These are phyloP conservation scores for Thaleichthys pacificus DNA, from an alignment of 2,797 vertebrate genomes.

Conservation along the genomic window DNA sequence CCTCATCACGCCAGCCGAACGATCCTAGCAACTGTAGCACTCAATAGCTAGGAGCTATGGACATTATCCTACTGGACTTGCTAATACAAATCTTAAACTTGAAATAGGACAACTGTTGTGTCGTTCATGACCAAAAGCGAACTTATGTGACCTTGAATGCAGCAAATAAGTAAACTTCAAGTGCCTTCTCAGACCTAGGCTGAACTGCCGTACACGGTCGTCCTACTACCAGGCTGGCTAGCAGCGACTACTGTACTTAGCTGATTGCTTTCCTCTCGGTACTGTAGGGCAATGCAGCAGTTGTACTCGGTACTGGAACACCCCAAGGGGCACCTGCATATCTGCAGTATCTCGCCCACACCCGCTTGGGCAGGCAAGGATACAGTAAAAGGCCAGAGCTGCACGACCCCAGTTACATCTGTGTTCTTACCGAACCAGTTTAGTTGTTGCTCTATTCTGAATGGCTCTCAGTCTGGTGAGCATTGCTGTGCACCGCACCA, in stretches of 20 bases:
- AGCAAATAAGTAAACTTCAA: slow-evolving; percentile 9
- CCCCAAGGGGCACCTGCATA: not conserved
- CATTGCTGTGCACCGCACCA: too few relatives aligned
- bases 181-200: slow-evolving; percentile 23
- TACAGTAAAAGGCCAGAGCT: too few relatives aligned
- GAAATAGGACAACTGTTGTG: not conserved
- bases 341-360: not conserved
- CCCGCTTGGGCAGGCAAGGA: too few relatives aligned
- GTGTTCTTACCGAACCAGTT: too few relatives aligned
- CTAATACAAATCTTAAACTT: not conserved
- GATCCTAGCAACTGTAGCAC: too few relatives aligned
- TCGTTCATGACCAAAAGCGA: not conserved
- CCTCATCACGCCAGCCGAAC: slow-evolving; percentile 12
- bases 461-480: too few relatives aligned
- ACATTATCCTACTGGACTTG: not conserved
- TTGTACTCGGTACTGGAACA: not conserved
- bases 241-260: not conserved
- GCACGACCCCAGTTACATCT: too few relatives aligned
- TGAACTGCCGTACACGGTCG: not conserved
- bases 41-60: not conserved
- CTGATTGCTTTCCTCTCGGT: not conserved
- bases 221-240: slow-evolving; percentile 15
- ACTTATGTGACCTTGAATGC: slow-evolving; percentile 55
- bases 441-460: too few relatives aligned
- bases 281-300: not conserved